Base-by-base conservation (phyloP, 2,888 invertebrate species). In the Lathronympha strigana region DNA sequence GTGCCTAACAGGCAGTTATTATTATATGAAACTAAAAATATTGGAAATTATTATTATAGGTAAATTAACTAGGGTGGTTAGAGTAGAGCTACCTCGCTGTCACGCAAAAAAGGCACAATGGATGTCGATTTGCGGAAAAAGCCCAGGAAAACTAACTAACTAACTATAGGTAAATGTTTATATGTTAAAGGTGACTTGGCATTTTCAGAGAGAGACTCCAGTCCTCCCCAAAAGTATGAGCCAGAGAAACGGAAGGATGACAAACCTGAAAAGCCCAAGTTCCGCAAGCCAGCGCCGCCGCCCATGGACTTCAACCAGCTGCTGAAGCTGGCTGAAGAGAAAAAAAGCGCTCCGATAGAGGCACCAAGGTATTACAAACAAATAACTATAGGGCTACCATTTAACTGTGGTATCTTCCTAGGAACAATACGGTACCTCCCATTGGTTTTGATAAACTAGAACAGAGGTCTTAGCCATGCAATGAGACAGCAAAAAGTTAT, bases 301-400 rank as follows among this genome's bases (percentile, higher is more conserved):
- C 95, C 95, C 0, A 93, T 97, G 82, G 96, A 96, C 82, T 98
- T 97, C 79, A 93, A 94, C 73, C 94, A 96, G 64, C 82, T 98
- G 21, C 82, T 98, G 2, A 96, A 97, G 84, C 87, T 97, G 6
- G 97, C 97, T 0, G 96, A 95, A 73, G 94, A 96, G 77, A 97
- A 97, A 79, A 97, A 97, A 71, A 93, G 94, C 80, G 96, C 97
- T 79, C 97, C 97, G 0, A 81, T 97, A 1, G 92, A 94, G 28
- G 76, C 80, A 6, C 73, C 80, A 6, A 87, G 23, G 47, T 47
- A 47, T 47, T 17, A 40, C 4, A 23, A 45, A 45, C 8, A 36
- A 9, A 36, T 0, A 2, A 38, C 15, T 38, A 38, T 4, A 1
- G 15, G n/a, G n/a, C n/a, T n/a, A n/a, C n/a, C n/a, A n/a, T n/a